Conservation (phyloP, 2,888 invertebrate genomes). For the Nemurella pictetii region DNA sequence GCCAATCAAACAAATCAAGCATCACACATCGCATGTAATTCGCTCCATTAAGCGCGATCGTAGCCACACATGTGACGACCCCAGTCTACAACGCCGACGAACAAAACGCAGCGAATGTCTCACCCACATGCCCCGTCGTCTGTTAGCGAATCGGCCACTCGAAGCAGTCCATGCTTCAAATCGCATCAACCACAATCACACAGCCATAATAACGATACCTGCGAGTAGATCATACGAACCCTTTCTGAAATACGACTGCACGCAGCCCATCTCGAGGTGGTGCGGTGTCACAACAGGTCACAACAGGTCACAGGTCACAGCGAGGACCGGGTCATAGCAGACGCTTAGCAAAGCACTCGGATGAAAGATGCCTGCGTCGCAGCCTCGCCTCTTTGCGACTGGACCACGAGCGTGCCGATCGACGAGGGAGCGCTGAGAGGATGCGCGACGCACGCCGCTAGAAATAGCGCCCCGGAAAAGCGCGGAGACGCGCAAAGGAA, state of each 20-base stretch:
- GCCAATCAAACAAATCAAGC: not conserved
- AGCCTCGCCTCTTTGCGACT: not conserved
- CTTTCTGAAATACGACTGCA: slow-evolving; percentile 44
- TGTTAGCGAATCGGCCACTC: not conserved
- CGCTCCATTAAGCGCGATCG: not conserved
- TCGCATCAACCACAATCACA: too few relatives aligned
- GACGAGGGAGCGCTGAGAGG: not conserved
- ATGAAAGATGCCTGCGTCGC: not conserved
- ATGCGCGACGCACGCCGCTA: not conserved
- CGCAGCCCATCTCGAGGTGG: slow-evolving; percentile 42
- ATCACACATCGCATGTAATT: not conserved
- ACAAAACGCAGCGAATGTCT: not conserved
- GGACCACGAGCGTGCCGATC: not conserved
- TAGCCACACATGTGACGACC: not conserved
- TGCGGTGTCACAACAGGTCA: not conserved
- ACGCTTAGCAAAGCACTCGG: not conserved
- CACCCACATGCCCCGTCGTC: not conserved
- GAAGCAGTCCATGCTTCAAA: too few relatives aligned
- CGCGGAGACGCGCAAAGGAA: not conserved
- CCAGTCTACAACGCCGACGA: not conserved
- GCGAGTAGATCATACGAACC: slow-evolving; percentile 44
- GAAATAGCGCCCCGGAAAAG: not conserved
- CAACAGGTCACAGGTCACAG: not conserved
- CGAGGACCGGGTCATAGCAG: not conserved
- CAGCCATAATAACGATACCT: slow-evolving; percentile 40